A percentile compares a stretch with the other conserved stretches of the same genome.
Conservation (phyloP, 2,888 invertebrate genomes). For the Poecilus cupreus region DNA sequence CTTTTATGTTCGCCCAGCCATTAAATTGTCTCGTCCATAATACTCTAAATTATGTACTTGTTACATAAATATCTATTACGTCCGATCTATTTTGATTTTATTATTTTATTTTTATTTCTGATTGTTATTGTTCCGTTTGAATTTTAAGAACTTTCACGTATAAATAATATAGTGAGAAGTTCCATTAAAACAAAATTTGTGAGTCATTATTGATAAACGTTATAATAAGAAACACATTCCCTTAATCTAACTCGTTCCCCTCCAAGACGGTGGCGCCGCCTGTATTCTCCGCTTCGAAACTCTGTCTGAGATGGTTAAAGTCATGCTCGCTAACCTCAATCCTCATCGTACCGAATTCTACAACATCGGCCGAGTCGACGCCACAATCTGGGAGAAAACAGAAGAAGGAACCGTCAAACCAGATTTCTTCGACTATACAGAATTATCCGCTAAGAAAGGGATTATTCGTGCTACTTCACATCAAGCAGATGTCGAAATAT, state of each 20-base stretch:
- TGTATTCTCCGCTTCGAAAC: constrained; percentile 70
- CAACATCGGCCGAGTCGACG: constrained; percentile 68
- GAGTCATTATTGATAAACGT: no score
- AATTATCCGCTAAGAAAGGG: constrained; percentile 70
- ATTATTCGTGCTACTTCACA: constrained; percentile 68
- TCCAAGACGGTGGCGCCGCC: constrained; percentile 70
- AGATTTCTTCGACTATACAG: constrained; percentile 71
- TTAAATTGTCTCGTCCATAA: no score
- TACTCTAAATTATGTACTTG: no score
- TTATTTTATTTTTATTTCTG: no score
- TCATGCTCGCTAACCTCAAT: constrained; percentile 69
- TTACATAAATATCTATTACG: no score
- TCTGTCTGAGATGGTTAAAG: constrained; percentile 68
- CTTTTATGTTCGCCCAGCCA: no score
- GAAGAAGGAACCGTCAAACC: constrained; percentile 69
- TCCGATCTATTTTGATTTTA: no score
- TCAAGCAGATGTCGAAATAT: constrained; percentile 65
- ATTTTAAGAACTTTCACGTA: no score
- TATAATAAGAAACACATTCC: neutral
- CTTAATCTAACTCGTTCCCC: constrained; percentile 1
- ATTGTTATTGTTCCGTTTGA: no score
- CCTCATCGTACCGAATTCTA: constrained; percentile 66
- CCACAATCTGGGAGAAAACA: constrained; percentile 65
- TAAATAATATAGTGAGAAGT: no score
- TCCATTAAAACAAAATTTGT: no score